phyloP scores from a whole-genome alignment of 2,888 invertebrate species.

The Drosophila pseudotalamancana region DNA sequence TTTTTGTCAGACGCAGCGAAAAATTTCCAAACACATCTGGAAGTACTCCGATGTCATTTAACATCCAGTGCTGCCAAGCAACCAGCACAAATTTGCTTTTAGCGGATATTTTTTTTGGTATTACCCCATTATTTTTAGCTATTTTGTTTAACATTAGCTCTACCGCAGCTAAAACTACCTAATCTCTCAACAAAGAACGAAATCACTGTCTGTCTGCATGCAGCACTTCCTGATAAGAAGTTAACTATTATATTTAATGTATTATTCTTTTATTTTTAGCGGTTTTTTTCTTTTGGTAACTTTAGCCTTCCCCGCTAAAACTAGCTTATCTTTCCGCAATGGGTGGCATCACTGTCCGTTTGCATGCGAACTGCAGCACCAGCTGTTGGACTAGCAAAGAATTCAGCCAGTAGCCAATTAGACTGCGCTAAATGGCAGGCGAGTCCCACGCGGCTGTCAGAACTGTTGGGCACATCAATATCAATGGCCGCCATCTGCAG shows the following conservation, averaged over 20 bases:
- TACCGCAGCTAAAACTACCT: too few relatives aligned
- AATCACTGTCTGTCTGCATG: too few relatives aligned
- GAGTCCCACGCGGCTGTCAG: constrained; percentile 43
- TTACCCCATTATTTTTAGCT: too few relatives aligned
- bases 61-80: constrained; percentile 5
- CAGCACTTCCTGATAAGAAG: too few relatives aligned
- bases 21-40: constrained; percentile 11
- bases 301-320: not conserved
- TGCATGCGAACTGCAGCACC: constrained; percentile 11
- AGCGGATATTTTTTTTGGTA: not conserved
- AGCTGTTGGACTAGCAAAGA: not conserved
- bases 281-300: not conserved
- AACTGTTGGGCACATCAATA: constrained; percentile 42
- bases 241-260: too few relatives aligned
- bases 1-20: constrained; percentile 27
- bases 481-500: constrained; percentile 48
- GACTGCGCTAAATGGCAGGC: constrained; percentile 32
- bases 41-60: constrained; percentile 2
- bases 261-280: not conserved
- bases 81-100: not conserved
- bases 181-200: too few relatives aligned
- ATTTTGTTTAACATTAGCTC: too few relatives aligned
- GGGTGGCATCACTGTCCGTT: constrained; percentile 12
- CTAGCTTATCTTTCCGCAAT: not conserved
- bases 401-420: constrained; percentile 35